Percentiles rank a stretch among this genome's conserved stretches.
phyloP scores from a whole-genome alignment of 1,140 invertebrate genomes.

The Hypsibius dujardini region DNA sequence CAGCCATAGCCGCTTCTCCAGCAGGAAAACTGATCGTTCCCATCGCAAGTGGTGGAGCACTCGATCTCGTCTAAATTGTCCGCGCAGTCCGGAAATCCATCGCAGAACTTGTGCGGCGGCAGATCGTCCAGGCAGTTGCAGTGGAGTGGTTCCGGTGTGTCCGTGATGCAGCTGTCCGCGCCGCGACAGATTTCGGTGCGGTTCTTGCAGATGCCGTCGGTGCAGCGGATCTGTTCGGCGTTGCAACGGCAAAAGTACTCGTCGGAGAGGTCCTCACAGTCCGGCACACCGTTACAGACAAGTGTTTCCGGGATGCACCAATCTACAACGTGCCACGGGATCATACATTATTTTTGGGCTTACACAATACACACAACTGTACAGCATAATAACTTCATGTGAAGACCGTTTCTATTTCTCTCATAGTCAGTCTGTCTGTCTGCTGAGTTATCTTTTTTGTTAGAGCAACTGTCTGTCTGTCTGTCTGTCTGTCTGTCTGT shows the following conservation, averaged over 20 bases:
- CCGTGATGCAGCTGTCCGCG: neutral
- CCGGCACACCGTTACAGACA: conserved; percentile 7
- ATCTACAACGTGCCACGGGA: neutral
- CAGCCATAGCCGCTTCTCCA: conserved; percentile 6
- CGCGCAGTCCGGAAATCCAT: neutral
- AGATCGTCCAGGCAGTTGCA: conserved; percentile 16
- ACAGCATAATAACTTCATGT: no score
- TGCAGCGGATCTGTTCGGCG: conserved; percentile 12
- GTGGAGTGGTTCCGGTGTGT: conserved; percentile 11
- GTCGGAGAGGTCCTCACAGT: conserved; percentile 6
- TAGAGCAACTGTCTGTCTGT: no score
- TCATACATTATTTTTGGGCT: no score
- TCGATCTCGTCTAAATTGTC: conserved; percentile 8
- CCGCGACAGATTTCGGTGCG: conserved; percentile 16
- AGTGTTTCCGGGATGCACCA: conserved; percentile 16
- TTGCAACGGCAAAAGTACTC: conserved; percentile 16
- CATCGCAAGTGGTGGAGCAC: conserved; percentile 7
- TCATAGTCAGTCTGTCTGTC: no score
- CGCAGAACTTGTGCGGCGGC: conserved; percentile 15
- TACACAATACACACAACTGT: no score
- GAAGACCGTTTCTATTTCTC: no score
- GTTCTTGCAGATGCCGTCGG: conserved; percentile 13
- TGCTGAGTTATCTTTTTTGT: no score
- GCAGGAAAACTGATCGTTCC: conserved; percentile 2
- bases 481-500: no score